These are phyloP conservation scores for Pseudomugil gertrudae DNA, from an alignment of 2,797 vertebrate genomes.

Conservation along the genomic window DNA sequence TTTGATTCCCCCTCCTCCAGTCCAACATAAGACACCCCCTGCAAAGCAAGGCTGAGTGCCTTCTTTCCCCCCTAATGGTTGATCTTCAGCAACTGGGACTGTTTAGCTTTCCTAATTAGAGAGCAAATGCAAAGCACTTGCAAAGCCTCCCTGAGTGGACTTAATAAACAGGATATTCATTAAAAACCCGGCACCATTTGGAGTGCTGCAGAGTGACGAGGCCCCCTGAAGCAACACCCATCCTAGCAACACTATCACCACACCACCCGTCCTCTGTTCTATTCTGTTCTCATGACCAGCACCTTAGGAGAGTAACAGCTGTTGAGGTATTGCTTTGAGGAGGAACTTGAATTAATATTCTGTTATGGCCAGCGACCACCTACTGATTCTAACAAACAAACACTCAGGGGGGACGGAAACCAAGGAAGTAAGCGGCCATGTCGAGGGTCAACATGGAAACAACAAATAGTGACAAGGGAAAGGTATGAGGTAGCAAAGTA, in stretches of 20 bases:
- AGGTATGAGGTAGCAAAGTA: neutral
- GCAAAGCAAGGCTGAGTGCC: conserved; percentile 30
- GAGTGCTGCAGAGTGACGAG: conserved; percentile 56
- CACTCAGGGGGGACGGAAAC: neutral
- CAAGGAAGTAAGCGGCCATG: conserved; percentile 1
- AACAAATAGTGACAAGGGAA: neutral
- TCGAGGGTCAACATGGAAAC: conserved; percentile 3
- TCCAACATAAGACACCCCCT: conserved; percentile 27
- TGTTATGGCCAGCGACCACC: conserved; percentile 10
- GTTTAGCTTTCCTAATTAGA: conserved; percentile 81
- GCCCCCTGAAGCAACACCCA: conserved; percentile 13
- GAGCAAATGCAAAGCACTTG: conserved; percentile 78
- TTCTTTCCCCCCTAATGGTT: conserved; percentile 43
- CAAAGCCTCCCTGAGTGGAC: conserved; percentile 78
- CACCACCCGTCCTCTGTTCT: conserved; percentile 11
- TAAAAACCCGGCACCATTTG: conserved; percentile 67
- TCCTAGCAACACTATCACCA: conserved; percentile 16
- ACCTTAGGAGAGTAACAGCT: conserved; percentile 13
- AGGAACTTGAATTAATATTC: conserved; percentile 25
- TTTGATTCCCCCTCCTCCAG: conserved; percentile 19
- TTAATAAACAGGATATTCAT: conserved; percentile 79
- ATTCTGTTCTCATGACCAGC: conserved; percentile 17
- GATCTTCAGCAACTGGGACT: conserved; percentile 66
- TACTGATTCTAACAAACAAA: neutral
- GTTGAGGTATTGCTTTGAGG: neutral